Conservation (phyloP, 2,797 vertebrate genomes). For the Crenichthys baileyi region DNA sequence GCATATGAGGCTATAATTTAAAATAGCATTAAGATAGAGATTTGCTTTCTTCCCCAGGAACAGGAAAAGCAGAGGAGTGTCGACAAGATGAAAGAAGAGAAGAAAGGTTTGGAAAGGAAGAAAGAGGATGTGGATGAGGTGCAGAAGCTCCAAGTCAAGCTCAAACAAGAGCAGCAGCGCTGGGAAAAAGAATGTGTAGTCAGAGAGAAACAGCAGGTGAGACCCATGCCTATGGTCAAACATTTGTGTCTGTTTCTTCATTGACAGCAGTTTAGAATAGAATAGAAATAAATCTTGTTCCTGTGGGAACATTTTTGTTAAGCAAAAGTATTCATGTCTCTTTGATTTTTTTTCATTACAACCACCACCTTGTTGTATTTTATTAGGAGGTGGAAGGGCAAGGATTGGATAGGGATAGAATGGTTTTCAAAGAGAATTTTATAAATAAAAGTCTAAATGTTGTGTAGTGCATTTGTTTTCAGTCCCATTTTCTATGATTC, state of each 20-base stretch:
- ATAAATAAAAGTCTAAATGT: neutral
- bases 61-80: slow-evolving; percentile 77
- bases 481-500: neutral
- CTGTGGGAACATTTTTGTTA: neutral
- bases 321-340: neutral
- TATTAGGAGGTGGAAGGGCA: neutral
- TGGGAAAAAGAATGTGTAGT: slow-evolving; percentile 86
- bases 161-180: slow-evolving; percentile 87
- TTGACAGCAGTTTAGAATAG: neutral
- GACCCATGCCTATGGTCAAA: neutral
- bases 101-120: slow-evolving; percentile 69
- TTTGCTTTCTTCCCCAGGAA: slow-evolving; percentile 50
- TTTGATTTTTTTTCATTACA: neutral
- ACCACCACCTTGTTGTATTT: neutral
- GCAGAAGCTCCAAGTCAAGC: slow-evolving; percentile 82
- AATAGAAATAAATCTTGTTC: neutral
- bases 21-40: neutral
- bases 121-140: slow-evolving; percentile 76
- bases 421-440: neutral
- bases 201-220: slow-evolving; percentile 80
- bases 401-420: neutral
- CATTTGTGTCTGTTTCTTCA: neutral
- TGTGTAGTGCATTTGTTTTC: neutral
- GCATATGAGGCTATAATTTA: neutral
- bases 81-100: slow-evolving; percentile 83